These are phyloP conservation scores for Petaurus breviceps DNA, from an alignment of 2,113 vertebrate species.

Conservation along the genomic window DNA sequence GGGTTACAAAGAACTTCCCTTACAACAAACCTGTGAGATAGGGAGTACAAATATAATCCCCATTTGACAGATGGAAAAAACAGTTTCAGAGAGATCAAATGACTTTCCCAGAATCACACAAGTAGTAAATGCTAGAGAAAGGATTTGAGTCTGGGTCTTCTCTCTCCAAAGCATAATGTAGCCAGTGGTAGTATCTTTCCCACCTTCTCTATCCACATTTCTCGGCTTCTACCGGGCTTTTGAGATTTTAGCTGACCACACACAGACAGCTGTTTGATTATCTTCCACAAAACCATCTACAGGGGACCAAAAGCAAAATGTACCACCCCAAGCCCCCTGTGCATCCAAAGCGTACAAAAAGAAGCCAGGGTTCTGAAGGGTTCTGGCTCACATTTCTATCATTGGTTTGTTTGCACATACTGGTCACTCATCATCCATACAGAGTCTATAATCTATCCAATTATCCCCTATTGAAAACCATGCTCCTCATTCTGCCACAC, in stretches of 20 bases:
- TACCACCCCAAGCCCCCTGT: neutral
- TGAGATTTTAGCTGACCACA: neutral
- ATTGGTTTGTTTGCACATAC: neutral
- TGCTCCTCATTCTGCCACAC: neutral
- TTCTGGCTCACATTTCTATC: neutral
- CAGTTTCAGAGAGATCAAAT: neutral
- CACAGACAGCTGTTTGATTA: neutral
- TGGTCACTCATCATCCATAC: neutral
- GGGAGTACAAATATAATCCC: neutral
- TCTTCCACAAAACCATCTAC: neutral
- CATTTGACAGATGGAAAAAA: neutral
- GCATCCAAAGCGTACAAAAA: neutral
- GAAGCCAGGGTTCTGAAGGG: neutral
- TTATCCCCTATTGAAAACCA: neutral
- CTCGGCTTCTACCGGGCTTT: neutral
- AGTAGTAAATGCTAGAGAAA: neutral
- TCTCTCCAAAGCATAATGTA: neutral
- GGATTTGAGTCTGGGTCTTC: neutral
- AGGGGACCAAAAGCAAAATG: neutral
- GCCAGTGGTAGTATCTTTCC: neutral
- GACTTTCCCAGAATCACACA: neutral
- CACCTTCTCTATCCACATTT: neutral
- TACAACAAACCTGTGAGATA: neutral
- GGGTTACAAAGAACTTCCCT: neutral
- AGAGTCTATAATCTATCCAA: neutral